Conservation (phyloP, 2,888 invertebrate species). For the Ectropis crepuscularia region DNA sequence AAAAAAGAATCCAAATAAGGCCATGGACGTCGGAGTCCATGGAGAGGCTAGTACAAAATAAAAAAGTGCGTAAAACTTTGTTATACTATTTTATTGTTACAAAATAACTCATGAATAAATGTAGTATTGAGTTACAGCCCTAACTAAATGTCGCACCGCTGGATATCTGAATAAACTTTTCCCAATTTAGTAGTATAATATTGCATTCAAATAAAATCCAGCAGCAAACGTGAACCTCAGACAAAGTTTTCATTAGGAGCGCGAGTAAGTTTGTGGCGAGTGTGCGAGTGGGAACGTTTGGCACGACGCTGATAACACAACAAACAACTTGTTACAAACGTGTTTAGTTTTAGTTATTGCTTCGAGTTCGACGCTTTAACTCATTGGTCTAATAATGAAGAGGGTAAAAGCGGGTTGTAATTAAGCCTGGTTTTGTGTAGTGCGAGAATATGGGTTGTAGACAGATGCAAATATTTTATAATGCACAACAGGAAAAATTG, state of each 20-base stretch:
- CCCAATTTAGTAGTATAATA: conserved; percentile 33
- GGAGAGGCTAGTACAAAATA: no score
- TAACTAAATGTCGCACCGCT: not conserved
- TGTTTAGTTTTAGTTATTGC: conserved; percentile 84
- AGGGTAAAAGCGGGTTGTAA: conserved; percentile 67
- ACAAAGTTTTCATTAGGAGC: conserved; percentile 80
- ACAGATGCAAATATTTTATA: no score
- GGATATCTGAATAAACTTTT: conserved; percentile 19
- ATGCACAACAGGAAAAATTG: no score
- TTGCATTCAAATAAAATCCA: conserved; percentile 62
- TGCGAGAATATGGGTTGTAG: conserved; percentile 4
- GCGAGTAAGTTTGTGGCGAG: conserved; percentile 77
- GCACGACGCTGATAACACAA: conserved; percentile 82
- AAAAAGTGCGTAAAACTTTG: no score
- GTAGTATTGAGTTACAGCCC: no score
- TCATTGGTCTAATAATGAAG: conserved; percentile 81
- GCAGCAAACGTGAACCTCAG: conserved; percentile 62
- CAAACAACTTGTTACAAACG: conserved; percentile 85
- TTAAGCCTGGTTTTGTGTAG: conserved; percentile 67
- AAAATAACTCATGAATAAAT: no score
- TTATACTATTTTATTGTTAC: no score
- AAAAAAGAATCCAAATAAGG: no score
- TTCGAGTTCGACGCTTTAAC: conserved; percentile 80
- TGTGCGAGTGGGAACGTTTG: conserved; percentile 77
- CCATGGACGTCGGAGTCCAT: no score